Evolutionary conservation across 1,140 invertebrate species (phyloP).

Genomic region (Lepidurus arcticus): DNA sequence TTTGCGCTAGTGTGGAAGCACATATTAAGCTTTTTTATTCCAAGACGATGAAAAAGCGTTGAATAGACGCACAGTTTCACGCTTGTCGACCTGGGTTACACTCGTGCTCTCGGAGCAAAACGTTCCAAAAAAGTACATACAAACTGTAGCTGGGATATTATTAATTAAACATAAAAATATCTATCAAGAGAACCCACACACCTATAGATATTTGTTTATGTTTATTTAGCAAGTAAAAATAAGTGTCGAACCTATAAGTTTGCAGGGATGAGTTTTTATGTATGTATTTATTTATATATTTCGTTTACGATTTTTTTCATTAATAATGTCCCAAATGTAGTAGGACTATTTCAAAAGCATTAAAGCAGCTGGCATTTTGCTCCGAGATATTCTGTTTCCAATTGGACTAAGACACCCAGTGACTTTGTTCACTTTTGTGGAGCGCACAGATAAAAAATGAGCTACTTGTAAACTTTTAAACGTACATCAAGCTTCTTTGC

Average conservation of each 20-base stretch:
- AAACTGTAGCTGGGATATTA: too few relatives aligned
- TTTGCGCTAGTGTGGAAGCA: background rate
- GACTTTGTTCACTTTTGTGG: background rate
- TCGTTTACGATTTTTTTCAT: too few relatives aligned
- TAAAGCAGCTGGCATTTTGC: background rate
- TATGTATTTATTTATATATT: too few relatives aligned
- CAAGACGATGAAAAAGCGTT: background rate
- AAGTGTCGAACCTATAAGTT: too few relatives aligned
- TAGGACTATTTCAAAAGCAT: background rate
- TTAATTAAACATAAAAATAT: too few relatives aligned
- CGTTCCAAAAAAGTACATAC: too few relatives aligned
- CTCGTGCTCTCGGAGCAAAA: background rate
- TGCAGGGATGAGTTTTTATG: too few relatives aligned
- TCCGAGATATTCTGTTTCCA: background rate
- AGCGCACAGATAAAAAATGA: background rate
- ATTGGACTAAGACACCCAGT: background rate
- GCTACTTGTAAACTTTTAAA: background rate
- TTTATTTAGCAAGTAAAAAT: too few relatives aligned
- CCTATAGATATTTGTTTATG: too few relatives aligned
- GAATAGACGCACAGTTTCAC: background rate
- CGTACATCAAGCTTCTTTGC: background rate
- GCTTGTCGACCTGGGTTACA: constrained; percentile 4
- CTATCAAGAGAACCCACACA: too few relatives aligned
- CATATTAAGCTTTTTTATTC: background rate
- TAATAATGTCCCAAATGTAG: too few relatives aligned